Conservation (phyloP, 2,113 vertebrate species). For the Chaenocephalus aceratus region DNA sequence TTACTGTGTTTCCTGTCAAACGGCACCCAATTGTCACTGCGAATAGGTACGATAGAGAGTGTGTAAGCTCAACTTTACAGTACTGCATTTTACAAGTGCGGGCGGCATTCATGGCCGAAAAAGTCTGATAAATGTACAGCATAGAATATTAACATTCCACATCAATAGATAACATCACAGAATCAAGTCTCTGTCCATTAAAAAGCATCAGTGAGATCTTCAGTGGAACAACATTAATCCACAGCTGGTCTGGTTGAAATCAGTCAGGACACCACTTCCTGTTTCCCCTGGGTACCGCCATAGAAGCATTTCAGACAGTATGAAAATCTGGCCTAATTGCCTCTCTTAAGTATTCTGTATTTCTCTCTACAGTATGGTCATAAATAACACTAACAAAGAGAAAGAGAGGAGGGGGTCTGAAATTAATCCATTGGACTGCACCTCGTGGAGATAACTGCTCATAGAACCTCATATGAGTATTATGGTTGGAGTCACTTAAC, state of each 20-base stretch:
- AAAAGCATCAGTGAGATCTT: conserved; percentile 26
- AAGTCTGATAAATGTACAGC: conserved; percentile 47
- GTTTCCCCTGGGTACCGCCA: conserved; percentile 2
- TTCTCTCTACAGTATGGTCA: conserved; percentile 19
- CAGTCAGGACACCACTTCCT: conserved; percentile 18
- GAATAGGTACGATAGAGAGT: conserved; percentile 49
- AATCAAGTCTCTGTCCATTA: conserved; percentile 1
- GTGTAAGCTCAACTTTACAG: conserved; percentile 30
- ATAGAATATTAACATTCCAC: conserved; percentile 35
- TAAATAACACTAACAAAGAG: conserved; percentile 1
- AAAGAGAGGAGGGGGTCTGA: neutral
- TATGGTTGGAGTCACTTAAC: conserved; percentile 4
- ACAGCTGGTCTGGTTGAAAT: neutral
- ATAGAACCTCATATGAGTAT: conserved; percentile 4
- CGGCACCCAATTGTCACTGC: conserved; percentile 31
- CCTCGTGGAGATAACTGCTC: neutral
- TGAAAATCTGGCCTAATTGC: conserved; percentile 42
- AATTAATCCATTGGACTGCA: conserved; percentile 1
- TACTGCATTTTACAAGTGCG: conserved; percentile 32
- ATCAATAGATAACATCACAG: neutral
- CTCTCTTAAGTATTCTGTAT: conserved; percentile 23
- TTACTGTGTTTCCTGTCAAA: conserved; percentile 74
- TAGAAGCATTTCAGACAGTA: conserved; percentile 22
- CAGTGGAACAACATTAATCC: conserved; percentile 29
- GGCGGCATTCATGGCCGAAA: conserved; percentile 44